Conservation (phyloP, 2,888 invertebrate genomes). For the Minunthozetes semirufus region DNA sequence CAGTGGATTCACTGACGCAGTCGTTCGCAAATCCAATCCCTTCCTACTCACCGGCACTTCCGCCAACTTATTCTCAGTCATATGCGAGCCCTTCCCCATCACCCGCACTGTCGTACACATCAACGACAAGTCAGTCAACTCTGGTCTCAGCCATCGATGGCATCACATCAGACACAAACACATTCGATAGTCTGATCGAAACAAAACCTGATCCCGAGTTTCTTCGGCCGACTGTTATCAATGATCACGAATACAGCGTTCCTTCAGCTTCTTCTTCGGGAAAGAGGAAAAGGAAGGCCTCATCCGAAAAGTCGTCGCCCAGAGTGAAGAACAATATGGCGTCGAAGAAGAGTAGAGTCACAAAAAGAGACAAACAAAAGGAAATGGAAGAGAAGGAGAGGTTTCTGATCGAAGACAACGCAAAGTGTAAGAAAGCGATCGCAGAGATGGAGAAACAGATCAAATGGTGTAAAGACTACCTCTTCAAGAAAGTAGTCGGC, state of each 20-base stretch:
- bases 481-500: constrained; percentile 17
- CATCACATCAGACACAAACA: background rate
- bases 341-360: background rate
- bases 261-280: background rate
- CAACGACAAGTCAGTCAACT: background rate
- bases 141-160: background rate
- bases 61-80: background rate
- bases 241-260: background rate
- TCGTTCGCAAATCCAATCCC: background rate
- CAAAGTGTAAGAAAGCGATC: background rate
- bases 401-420: constrained; percentile 1
- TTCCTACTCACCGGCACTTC: background rate
- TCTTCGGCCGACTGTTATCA: constrained; percentile 6
- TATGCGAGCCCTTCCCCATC: background rate
- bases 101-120: constrained; percentile 1
- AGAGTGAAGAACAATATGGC: constrained; percentile 8
- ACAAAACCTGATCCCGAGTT: background rate
- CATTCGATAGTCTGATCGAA: constrained; percentile 12
- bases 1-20: background rate
- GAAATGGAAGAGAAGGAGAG: background rate
- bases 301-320: background rate
- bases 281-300: background rate
- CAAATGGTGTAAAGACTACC: constrained; percentile 4
- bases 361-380: constrained; percentile 16
- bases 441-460: constrained; percentile 1